These are phyloP conservation scores for Agrilus mali DNA, from an alignment of 2,888 invertebrate genomes.

Conservation along the genomic window DNA sequence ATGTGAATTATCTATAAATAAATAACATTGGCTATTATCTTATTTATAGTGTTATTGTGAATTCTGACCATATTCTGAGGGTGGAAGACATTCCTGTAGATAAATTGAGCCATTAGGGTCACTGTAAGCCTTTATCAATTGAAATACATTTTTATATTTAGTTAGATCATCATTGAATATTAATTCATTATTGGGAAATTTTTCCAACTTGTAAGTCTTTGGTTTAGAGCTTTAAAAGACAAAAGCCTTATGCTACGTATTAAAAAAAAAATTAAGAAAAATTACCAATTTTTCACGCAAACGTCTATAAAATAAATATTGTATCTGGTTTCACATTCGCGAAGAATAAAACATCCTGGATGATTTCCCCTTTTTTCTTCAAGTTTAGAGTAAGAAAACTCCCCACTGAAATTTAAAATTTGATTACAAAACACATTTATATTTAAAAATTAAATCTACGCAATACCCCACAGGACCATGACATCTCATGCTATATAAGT, in stretches of 20 bases:
- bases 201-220: slow-evolving; percentile 56
- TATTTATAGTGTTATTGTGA: not conserved
- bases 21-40: slow-evolving; percentile 1
- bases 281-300: slow-evolving; percentile 58
- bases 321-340: slow-evolving; percentile 71
- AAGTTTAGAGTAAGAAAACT: slow-evolving; percentile 74
- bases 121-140: slow-evolving; percentile 49
- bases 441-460: slow-evolving; percentile 5
- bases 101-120: slow-evolving; percentile 47
- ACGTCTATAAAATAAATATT: slow-evolving; percentile 73
- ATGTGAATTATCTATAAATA: slow-evolving; percentile 51
- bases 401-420: slow-evolving; percentile 44
- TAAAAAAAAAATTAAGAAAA: slow-evolving; percentile 1
- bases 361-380: slow-evolving; percentile 63
- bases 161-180: slow-evolving; percentile 37
- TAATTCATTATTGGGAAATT: slow-evolving; percentile 45
- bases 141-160: slow-evolving; percentile 45
- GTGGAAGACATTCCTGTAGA: slow-evolving; percentile 65
- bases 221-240: slow-evolving; percentile 42
- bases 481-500: slow-evolving; percentile 60
- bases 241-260: not conserved
- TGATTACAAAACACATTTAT: slow-evolving; percentile 1
- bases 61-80: slow-evolving; percentile 70
- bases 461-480: slow-evolving; percentile 84
- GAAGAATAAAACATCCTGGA: slow-evolving; percentile 67